Conservation (phyloP, 2,797 vertebrate species). For the Enteromius treurensis region DNA sequence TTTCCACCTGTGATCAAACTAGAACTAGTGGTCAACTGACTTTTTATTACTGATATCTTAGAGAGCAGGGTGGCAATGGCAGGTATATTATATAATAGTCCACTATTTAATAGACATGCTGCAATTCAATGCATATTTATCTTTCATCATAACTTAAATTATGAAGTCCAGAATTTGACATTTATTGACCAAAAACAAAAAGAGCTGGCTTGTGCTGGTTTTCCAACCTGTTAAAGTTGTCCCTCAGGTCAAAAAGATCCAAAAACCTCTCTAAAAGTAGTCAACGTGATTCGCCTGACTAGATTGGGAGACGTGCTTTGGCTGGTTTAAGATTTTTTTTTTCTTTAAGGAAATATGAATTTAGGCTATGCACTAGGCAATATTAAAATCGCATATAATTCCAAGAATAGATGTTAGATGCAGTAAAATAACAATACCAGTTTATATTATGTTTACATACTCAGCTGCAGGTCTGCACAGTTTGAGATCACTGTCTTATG, state of each 20-base stretch:
- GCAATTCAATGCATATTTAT: neutral
- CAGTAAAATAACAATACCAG: neutral
- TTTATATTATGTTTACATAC: neutral
- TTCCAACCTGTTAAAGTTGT: neutral
- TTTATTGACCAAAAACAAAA: neutral
- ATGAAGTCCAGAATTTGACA: neutral
- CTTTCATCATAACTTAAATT: neutral
- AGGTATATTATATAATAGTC: neutral
- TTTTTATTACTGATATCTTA: neutral
- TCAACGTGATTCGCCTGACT: neutral
- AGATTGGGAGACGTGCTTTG: neutral
- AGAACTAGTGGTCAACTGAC: neutral
- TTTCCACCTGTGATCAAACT: constrained; percentile 11
- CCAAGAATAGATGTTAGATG: neutral
- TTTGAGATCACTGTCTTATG: constrained; percentile 23
- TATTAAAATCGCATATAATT: neutral
- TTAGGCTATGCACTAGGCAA: neutral
- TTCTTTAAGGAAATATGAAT: neutral
- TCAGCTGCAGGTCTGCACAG: neutral
- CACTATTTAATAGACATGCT: neutral
- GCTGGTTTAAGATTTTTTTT: neutral
- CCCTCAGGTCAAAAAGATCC: neutral
- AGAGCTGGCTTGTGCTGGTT: neutral
- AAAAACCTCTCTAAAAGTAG: neutral
- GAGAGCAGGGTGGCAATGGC: neutral